These are phyloP conservation scores for Trialeurodes vaporariorum DNA, from an alignment of 1,140 invertebrate genomes.

Conservation along the genomic window DNA sequence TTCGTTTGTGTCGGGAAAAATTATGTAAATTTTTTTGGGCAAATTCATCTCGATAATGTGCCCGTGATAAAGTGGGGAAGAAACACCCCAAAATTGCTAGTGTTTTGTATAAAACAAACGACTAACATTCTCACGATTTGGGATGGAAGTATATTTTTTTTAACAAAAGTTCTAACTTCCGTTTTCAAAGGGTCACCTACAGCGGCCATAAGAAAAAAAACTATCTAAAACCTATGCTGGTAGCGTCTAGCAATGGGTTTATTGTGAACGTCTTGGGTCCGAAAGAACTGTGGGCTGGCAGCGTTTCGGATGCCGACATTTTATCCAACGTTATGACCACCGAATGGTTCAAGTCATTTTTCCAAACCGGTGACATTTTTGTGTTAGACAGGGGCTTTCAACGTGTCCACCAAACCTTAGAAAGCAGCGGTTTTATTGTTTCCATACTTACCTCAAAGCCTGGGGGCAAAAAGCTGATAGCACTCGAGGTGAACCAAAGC, in stretches of 20 bases:
- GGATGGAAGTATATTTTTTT: neutral
- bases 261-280: neutral
- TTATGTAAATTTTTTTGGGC: neutral
- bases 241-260: neutral
- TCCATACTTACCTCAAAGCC: neutral
- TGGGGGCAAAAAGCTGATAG: neutral
- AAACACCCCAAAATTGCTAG: neutral
- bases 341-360: neutral
- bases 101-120: neutral
- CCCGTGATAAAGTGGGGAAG: neutral
- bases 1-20: neutral
- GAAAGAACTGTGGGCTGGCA: neutral
- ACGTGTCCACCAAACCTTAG: neutral
- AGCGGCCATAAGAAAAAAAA: neutral
- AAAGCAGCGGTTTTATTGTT: neutral
- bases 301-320: neutral
- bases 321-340: neutral
- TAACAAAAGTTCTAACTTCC: neutral
- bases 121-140: neutral
- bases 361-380: neutral
- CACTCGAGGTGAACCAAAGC: neutral
- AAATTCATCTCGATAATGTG: neutral
- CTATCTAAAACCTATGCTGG: neutral
- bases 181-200: neutral
- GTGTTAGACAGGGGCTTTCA: neutral